Conservation (phyloP, 1,140 invertebrate genomes). For the Bradysia coprophila region DNA sequence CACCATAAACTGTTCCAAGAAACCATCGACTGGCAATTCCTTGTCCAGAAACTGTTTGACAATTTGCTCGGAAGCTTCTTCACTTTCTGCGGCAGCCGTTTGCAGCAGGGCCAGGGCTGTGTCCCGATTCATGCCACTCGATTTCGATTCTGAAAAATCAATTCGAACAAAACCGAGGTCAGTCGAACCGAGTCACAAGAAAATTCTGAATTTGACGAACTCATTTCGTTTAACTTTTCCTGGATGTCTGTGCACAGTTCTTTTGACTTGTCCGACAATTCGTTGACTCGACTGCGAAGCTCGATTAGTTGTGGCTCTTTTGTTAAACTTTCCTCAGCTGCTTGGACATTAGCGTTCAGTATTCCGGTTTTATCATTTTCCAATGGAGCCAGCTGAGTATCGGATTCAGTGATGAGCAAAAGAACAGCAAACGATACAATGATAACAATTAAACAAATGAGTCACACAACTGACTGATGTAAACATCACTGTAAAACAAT, state of each 20-base stretch:
- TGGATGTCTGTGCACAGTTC: slow-evolving; percentile 44
- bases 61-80: slow-evolving; percentile 69
- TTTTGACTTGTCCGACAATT: slow-evolving; percentile 47
- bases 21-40: slow-evolving; percentile 54
- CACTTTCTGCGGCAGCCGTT: slow-evolving; percentile 66
- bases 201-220: slow-evolving; percentile 24
- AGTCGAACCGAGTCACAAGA: no score
- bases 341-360: slow-evolving; percentile 64
- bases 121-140: slow-evolving; percentile 51
- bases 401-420: no score
- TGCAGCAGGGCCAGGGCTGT: slow-evolving; percentile 66
- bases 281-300: slow-evolving; percentile 42
- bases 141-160: slow-evolving; percentile 41
- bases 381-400: slow-evolving; percentile 50
- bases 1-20: slow-evolving; percentile 55
- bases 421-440: slow-evolving; percentile 1
- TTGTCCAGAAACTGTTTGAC: slow-evolving; percentile 57
- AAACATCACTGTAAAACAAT: neutral
- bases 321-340: slow-evolving; percentile 72
- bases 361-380: slow-evolving; percentile 69
- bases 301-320: slow-evolving; percentile 63
- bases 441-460: neutral
- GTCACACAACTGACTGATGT: neutral
- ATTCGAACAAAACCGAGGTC: no score
- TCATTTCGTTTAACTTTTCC: slow-evolving; percentile 41